Conservation (phyloP, 2,888 invertebrate genomes). For the Drosophila prolongata region DNA sequence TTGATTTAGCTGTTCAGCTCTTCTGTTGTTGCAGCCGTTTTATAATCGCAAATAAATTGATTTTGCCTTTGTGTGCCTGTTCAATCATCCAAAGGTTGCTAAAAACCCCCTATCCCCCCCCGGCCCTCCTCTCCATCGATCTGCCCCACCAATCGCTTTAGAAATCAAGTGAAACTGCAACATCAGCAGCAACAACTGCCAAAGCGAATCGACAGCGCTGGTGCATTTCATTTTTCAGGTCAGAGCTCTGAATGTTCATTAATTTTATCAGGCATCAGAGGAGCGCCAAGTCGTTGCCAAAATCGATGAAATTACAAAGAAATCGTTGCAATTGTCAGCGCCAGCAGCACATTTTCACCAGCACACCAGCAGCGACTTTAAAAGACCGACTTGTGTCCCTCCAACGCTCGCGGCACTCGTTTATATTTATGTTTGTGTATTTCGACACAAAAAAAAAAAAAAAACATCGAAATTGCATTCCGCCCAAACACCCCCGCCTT, state of each 20-base stretch:
- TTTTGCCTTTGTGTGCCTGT: conserved; percentile 39
- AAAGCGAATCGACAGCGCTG: conserved; percentile 10
- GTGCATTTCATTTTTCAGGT: conserved; percentile 56
- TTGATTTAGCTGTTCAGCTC: conserved; percentile 10
- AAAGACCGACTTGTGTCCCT: not conserved
- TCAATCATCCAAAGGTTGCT: conserved; percentile 4
- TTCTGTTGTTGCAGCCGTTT: conserved; percentile 18
- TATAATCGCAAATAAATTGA: conserved; percentile 61
- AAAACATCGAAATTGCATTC: conserved; percentile 11
- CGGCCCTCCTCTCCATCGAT: not conserved
- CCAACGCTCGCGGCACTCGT: conserved; percentile 6
- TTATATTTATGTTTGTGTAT: conserved; percentile 11
- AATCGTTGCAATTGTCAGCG: conserved; percentile 62
- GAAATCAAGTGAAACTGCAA: conserved; percentile 34
- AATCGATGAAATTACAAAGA: conserved; percentile 54
- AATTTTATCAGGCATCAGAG: conserved; percentile 61
- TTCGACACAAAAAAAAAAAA: conserved; percentile 1
- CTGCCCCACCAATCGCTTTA: conserved; percentile 7
- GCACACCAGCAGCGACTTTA: conserved; percentile 3
- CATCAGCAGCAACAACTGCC: conserved; percentile 8
- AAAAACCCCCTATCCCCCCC: too few relatives aligned
- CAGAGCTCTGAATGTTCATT: conserved; percentile 70
- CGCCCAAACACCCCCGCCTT: not conserved
- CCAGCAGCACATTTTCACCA: conserved; percentile 6
- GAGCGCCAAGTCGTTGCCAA: conserved; percentile 24